These are phyloP conservation scores for Hyppa rectilinea DNA, from an alignment of 2,888 invertebrate genomes.

Conservation along the genomic window DNA sequence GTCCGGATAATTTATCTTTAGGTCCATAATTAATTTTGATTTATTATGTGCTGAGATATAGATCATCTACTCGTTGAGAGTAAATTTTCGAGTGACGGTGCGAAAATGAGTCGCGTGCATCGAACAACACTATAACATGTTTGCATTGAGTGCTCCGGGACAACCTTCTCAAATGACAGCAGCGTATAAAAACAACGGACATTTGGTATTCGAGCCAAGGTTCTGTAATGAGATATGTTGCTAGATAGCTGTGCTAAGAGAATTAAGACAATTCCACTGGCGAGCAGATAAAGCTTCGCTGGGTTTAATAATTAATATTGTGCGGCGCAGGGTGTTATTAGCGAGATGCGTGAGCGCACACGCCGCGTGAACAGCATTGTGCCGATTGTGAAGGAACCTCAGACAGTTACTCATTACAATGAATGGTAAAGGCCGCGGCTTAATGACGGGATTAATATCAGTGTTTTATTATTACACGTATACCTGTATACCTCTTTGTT, in stretches of 20 bases:
- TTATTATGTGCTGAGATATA: slow-evolving; percentile 65
- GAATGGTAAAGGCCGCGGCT: slow-evolving; percentile 60
- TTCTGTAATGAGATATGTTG: slow-evolving; percentile 88
- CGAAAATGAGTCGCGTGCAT: slow-evolving; percentile 71
- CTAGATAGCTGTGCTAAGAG: slow-evolving; percentile 82
- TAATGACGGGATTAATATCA: slow-evolving; percentile 64
- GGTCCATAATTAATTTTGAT: slow-evolving; percentile 65
- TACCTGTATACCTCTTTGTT: slow-evolving; percentile 35
- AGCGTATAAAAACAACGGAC: slow-evolving; percentile 88
- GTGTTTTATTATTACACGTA: slow-evolving; percentile 48
- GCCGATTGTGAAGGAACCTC: slow-evolving; percentile 64
- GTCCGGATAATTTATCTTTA: slow-evolving; percentile 21
- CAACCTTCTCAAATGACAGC: slow-evolving; percentile 90
- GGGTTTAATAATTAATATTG: slow-evolving; percentile 75
- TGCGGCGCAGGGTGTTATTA: slow-evolving; percentile 61
- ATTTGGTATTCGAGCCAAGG: slow-evolving; percentile 90
- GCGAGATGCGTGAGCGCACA: slow-evolving; percentile 58
- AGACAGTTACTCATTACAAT: slow-evolving; percentile 56
- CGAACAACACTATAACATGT: slow-evolving; percentile 79
- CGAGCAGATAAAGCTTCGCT: slow-evolving; percentile 75
- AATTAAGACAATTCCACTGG: slow-evolving; percentile 82
- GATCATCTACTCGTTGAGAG: slow-evolving; percentile 65
- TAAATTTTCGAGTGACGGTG: slow-evolving; percentile 73
- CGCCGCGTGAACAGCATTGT: slow-evolving; percentile 62
- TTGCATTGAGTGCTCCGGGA: slow-evolving; percentile 86